A percentile compares a stretch with the other conserved stretches of the same genome.
These are phyloP conservation scores for Leptinotarsa texana DNA, from an alignment of 1,140 invertebrate genomes.

Conservation along the genomic window DNA sequence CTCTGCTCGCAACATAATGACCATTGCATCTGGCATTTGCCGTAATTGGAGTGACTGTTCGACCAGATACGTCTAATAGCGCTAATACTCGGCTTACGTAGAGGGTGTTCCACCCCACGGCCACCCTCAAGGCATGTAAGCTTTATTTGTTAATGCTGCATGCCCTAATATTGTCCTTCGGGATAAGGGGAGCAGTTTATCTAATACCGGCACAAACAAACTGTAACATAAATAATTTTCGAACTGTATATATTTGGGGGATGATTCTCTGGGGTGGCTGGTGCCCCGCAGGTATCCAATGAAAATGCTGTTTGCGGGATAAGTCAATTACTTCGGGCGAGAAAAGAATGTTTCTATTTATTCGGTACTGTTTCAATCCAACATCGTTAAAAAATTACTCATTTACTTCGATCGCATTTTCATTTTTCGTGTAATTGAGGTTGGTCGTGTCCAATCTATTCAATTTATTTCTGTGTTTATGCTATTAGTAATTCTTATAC, in stretches of 20 bases:
- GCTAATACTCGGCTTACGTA: conserved; percentile 39
- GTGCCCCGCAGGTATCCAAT: not conserved
- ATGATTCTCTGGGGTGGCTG: not conserved
- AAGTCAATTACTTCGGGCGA: not conserved
- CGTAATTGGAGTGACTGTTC: conserved; percentile 50
- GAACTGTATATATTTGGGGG: conserved; percentile 2
- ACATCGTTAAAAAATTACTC: too few relatives aligned
- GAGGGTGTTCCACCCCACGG: conserved; percentile 32
- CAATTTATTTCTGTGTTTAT: too few relatives aligned
- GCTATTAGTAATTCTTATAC: too few relatives aligned
- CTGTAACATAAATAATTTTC: conserved; percentile 36
- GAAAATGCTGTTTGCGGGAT: not conserved
- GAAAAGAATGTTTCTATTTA: too few relatives aligned
- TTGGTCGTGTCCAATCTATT: too few relatives aligned
- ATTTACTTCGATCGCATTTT: too few relatives aligned
- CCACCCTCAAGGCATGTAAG: conserved; percentile 42
- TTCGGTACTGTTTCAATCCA: too few relatives aligned
- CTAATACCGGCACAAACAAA: conserved; percentile 40
- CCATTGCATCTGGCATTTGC: conserved; percentile 31
- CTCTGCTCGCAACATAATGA: conserved; percentile 23
- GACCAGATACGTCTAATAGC: conserved; percentile 50
- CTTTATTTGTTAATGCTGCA: conserved; percentile 45
- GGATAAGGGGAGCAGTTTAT: conserved; percentile 42
- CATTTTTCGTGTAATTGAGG: too few relatives aligned
- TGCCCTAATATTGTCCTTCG: conserved; percentile 48